phyloP scores from a whole-genome alignment of 1,140 invertebrate genomes.

The Plutomurus gul region DNA sequence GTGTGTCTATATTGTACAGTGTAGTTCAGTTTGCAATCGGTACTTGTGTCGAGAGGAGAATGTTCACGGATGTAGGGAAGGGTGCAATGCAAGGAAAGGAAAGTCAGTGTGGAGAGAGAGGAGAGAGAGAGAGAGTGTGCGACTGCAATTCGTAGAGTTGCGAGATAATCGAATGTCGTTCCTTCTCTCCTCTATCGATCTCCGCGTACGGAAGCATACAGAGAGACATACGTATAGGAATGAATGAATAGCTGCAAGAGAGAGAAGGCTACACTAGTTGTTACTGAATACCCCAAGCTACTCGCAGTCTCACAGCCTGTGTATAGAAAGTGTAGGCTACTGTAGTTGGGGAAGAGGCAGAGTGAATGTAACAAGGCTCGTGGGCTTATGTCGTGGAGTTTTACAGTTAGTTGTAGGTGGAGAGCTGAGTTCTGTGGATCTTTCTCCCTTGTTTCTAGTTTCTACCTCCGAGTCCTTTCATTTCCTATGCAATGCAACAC shows the following conservation, averaged over 20 bases:
- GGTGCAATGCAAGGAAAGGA: slow-evolving; percentile 8
- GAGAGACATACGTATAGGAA: neutral
- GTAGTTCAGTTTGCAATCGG: slow-evolving; percentile 1
- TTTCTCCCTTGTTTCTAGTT: neutral
- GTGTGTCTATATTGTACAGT: neutral
- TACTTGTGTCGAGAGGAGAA: neutral
- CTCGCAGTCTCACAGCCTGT: too few relatives aligned
- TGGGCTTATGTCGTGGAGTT: neutral
- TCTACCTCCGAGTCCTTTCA: too few relatives aligned
- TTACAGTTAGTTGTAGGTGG: neutral
- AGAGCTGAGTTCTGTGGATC: neutral
- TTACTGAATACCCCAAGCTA: too few relatives aligned
- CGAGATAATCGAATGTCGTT: slow-evolving; percentile 43
- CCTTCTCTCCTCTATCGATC: slow-evolving; percentile 39
- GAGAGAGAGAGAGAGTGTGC: neutral
- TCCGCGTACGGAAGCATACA: neutral
- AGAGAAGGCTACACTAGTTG: too few relatives aligned
- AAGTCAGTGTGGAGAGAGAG: neutral
- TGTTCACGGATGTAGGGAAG: neutral
- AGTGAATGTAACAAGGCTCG: too few relatives aligned
- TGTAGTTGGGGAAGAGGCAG: too few relatives aligned
- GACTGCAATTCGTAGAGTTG: slow-evolving; percentile 38
- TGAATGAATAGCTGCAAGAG: slow-evolving; percentile 5
- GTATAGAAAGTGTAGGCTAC: too few relatives aligned
- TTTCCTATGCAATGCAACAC: neutral